phyloP scores from a whole-genome alignment of 2,888 invertebrate genomes.

The Caenorhabditis wallacei region DNA sequence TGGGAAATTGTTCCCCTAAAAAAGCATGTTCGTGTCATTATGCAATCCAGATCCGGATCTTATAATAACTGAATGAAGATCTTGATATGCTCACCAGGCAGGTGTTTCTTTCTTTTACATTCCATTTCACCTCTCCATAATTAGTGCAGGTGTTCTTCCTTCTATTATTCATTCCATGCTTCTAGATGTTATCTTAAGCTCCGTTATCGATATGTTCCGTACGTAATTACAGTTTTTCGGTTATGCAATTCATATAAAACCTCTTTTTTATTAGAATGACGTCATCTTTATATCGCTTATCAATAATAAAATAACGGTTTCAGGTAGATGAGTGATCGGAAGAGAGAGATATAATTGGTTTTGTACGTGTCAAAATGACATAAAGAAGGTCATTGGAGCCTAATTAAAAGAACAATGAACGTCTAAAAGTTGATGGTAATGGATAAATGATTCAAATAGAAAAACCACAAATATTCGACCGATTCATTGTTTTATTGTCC shows the following conservation, averaged over 20 bases:
- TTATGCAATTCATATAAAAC: slow-evolving; percentile 41
- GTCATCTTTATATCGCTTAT: slow-evolving; percentile 30
- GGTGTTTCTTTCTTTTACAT: slow-evolving; percentile 43
- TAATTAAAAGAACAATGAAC: background rate
- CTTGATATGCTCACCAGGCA: slow-evolving; percentile 14
- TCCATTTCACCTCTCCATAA: slow-evolving; percentile 42
- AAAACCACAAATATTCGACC: too few species aligned
- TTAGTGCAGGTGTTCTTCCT: slow-evolving; percentile 31
- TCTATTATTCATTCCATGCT: slow-evolving; percentile 12
- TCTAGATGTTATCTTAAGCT: slow-evolving; percentile 17
- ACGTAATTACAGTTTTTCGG: slow-evolving; percentile 20
- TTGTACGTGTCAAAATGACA: background rate
- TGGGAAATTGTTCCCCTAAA: background rate
- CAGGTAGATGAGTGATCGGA: background rate
- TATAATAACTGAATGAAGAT: slow-evolving; percentile 15
- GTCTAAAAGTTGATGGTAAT: background rate
- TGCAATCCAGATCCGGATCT: slow-evolving; percentile 16
- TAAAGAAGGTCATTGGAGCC: slow-evolving; percentile 22
- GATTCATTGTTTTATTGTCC: background rate
- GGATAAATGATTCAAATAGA: too few species aligned
- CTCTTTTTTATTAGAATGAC: slow-evolving; percentile 29
- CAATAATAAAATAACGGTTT: background rate
- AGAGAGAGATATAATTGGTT: background rate
- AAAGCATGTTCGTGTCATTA: slow-evolving; percentile 5
- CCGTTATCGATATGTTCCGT: slow-evolving; percentile 3